Base-by-base conservation (phyloP, 2,113 vertebrate genomes). In the Oreochromis niloticus region DNA sequence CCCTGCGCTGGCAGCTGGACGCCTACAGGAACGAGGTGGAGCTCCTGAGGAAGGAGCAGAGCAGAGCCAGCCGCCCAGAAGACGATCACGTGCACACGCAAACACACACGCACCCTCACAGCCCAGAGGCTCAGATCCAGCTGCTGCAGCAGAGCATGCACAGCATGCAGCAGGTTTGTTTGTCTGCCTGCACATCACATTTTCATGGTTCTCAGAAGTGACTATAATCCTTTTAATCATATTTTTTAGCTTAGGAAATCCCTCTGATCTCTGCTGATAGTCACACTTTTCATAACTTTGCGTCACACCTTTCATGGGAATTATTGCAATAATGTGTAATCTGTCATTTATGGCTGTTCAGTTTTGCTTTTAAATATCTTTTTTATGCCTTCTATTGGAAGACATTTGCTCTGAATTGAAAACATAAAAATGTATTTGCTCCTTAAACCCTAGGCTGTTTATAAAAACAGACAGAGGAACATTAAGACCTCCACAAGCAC, bases 1-100 rank as follows among this genome's bases (percentile, higher is more conserved):
- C 98, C n/a, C 97, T 99, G 27, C 97, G 98, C 0, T 99, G 98
- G 98, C 98, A 99, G 94, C 96, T 99, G 91, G 98, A 99, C 0
- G 97, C 98, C 43, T 99, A 98, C 59, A 97, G 98, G 91, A 99
- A 98, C 0, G 98, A 99, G 91, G 98, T 98, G 92, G 98, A 99
- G 90, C 97, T 99, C 6, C 95, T 99, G 81, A 99, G 97, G 84
- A 98, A 97, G 85, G 98, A 99, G 66, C 97, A 98, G 75, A 97
- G 96, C 19, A 96, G 96, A 83, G 90, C 95, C 5, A 96, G 96
- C 11, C 96, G 96, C 3, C 95, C 95, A 0, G 98, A 98, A 8
- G 97, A 98, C 10, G 97, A 96, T 56, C 95, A 97, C 87, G 95
- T 95, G 0, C 97, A 97, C 93, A 96, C 97, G 50, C 97, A 97